These are phyloP conservation scores for Anas bernieri DNA, from an alignment of 2,797 vertebrate species.

Conservation along the genomic window DNA sequence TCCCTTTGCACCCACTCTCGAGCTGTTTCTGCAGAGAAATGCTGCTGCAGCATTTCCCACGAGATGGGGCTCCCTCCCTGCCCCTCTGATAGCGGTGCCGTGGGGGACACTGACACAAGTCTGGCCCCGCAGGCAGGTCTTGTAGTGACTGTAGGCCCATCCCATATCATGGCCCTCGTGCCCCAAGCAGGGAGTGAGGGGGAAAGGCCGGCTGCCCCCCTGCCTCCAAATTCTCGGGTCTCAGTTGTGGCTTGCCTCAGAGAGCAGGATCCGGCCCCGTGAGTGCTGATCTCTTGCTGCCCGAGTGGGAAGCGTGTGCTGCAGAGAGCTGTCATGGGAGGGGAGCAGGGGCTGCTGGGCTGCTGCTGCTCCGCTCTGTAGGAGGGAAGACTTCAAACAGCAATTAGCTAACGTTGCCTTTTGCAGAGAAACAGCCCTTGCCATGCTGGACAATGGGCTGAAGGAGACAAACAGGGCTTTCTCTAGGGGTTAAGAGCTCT, in stretches of 20 bases:
- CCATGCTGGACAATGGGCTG: background rate
- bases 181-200: background rate
- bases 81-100: background rate
- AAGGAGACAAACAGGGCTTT: background rate
- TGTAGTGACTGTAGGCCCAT: accelerated
- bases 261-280: background rate
- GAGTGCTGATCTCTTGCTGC: background rate
- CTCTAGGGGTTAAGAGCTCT: constrained; percentile 8
- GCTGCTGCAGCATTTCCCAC: background rate
- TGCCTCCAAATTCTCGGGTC: background rate
- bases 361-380: background rate
- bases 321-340: background rate
- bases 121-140: background rate
- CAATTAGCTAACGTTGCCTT: background rate
- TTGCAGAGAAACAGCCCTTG: background rate
- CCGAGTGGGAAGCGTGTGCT: background rate
- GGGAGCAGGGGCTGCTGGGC: background rate
- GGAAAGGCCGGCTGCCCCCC: background rate
- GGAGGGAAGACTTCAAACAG: constrained; percentile 32
- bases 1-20: background rate
- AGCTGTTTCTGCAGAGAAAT: background rate
- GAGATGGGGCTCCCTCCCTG: accelerated
- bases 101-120: background rate
- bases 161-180: accelerated
- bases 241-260: background rate